Evolutionary conservation across 2,888 invertebrate genomes (phyloP).

Genomic region (Uloborus plumipes): DNA sequence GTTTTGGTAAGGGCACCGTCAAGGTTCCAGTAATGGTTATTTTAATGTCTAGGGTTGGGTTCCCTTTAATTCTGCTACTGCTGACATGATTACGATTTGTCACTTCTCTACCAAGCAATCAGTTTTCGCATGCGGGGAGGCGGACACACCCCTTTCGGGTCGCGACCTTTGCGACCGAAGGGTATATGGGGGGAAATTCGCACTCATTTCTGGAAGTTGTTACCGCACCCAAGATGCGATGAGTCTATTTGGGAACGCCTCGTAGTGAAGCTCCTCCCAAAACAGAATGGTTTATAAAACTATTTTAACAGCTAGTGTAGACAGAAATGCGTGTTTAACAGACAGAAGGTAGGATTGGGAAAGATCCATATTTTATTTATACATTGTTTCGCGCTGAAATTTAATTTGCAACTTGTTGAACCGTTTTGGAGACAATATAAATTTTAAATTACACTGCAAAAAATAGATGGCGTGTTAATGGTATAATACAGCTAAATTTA

Average conservation of each 20-base stretch:
- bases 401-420: too few species aligned
- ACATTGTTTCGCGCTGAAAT: too few species aligned
- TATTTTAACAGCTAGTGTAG: too few species aligned
- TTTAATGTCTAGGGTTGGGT: constrained; percentile 56
- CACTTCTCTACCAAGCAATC: constrained; percentile 46
- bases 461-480: too few species aligned
- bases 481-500: too few species aligned
- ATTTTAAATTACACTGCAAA: too few species aligned
- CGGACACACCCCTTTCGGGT: constrained; percentile 49
- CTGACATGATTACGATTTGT: constrained; percentile 61
- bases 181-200: constrained; percentile 32
- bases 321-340: too few species aligned
- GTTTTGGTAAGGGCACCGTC: constrained; percentile 22
- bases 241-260: constrained; percentile 44
- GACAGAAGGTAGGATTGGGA: too few species aligned
- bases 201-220: constrained; percentile 35
- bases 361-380: too few species aligned
- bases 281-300: too few species aligned
- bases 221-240: constrained; percentile 57
- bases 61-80: constrained; percentile 60
- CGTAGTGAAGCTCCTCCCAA: not conserved
- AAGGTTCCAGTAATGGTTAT: not conserved
- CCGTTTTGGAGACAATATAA: too few species aligned
- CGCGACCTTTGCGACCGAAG: constrained; percentile 38
- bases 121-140: constrained; percentile 55